phyloP scores from a whole-genome alignment of 1,140 invertebrate genomes.

The Cyclina sinensis region DNA sequence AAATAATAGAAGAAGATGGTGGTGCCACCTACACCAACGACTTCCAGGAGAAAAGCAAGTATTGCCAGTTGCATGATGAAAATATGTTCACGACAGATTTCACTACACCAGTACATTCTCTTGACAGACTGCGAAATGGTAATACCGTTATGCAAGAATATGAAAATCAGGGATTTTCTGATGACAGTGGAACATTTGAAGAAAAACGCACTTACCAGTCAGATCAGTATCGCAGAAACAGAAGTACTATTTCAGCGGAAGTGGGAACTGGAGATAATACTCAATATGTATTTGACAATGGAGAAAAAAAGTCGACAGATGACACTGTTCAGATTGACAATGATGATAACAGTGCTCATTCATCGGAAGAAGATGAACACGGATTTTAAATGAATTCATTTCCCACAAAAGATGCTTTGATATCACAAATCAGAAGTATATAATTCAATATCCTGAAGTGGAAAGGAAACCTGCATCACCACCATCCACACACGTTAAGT shows the following conservation, averaged over 20 bases:
- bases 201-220: background rate
- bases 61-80: background rate
- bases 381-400: too few species aligned
- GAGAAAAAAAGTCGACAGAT: background rate
- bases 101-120: background rate
- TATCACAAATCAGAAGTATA: too few species aligned
- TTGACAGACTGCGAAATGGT: background rate
- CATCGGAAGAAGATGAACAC: too few species aligned
- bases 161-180: background rate
- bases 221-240: background rate
- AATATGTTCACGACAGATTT: background rate
- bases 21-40: background rate
- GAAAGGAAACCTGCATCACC: too few species aligned
- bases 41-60: background rate
- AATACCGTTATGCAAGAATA: background rate
- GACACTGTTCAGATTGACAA: too few species aligned
- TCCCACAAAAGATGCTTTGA: too few species aligned
- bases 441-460: too few species aligned
- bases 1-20: background rate
- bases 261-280: background rate
- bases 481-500: too few species aligned
- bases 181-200: background rate
- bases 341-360: too few species aligned
- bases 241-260: background rate
- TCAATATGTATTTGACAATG: background rate